phyloP scores from a whole-genome alignment of 2,888 invertebrate genomes.

The Bombylius major region DNA sequence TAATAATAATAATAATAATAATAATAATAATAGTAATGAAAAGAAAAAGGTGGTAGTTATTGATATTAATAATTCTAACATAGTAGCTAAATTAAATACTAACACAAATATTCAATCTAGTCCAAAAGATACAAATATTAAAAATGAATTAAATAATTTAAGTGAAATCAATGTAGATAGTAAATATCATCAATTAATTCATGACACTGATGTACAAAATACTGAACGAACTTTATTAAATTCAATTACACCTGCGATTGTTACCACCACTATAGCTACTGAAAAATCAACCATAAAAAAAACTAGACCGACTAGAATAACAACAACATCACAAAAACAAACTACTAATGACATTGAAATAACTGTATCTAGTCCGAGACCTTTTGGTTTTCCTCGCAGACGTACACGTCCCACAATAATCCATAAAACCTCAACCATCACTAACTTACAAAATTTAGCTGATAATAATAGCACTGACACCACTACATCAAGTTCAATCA shows the following conservation, averaged over 20 bases:
- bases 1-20: not conserved
- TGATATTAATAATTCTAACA: not conserved
- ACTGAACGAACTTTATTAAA: too few relatives aligned
- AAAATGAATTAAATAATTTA: slow-evolving; percentile 2
- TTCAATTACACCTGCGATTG: too few relatives aligned
- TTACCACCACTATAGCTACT: too few relatives aligned
- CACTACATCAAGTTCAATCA: slow-evolving; percentile 13
- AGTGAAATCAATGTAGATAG: slow-evolving; percentile 3
- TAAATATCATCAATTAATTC: too few relatives aligned
- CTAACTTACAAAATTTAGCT: slow-evolving; percentile 17
- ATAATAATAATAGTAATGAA: not conserved
- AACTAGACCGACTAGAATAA: not conserved
- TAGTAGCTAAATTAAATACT: slow-evolving; percentile 1
- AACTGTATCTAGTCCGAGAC: slow-evolving; percentile 40
- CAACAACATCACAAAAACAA: slow-evolving; percentile 12
- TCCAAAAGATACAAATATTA: slow-evolving; percentile 16
- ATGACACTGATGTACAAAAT: not conserved
- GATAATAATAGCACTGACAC: slow-evolving; percentile 12
- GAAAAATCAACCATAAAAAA: not conserved
- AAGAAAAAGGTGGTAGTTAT: not conserved
- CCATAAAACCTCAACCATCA: slow-evolving; percentile 17
- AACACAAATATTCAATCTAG: slow-evolving; percentile 21
- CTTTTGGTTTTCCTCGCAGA: slow-evolving; percentile 40
- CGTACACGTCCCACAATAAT: slow-evolving; percentile 33
- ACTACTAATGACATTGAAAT: slow-evolving; percentile 26